phyloP scores from a whole-genome alignment of 2,113 vertebrate species.

The Lagopus muta region DNA sequence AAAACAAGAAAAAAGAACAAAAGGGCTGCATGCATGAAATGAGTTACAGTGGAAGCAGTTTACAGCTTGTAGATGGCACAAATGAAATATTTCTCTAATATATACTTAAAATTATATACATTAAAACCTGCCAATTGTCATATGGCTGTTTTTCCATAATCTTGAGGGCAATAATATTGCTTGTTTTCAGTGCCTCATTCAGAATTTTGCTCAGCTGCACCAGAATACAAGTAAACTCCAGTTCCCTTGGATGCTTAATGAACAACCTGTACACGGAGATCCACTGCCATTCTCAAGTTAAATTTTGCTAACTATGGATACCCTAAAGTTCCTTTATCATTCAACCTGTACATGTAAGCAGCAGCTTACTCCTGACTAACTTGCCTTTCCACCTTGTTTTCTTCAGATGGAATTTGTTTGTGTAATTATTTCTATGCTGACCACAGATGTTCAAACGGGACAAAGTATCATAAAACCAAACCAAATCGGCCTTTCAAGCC shows the following conservation, averaged over 20 bases:
- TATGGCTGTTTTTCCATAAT: not conserved
- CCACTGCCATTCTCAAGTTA: not conserved
- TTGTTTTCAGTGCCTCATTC: not conserved
- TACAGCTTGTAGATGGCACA: conserved; percentile 21
- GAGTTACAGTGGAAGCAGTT: conserved; percentile 19
- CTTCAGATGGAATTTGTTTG: not conserved
- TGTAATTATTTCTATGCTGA: not conserved
- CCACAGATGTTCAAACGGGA: not conserved
- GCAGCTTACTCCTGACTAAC: not conserved
- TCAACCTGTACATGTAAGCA: not conserved
- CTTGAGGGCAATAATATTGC: not conserved
- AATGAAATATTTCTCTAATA: conserved; percentile 25
- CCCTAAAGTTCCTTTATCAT: not conserved
- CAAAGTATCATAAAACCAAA: not conserved
- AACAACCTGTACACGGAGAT: not conserved
- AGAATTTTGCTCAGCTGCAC: not conserved
- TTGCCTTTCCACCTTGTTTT: not conserved
- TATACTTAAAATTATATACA: not conserved
- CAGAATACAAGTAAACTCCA: not conserved
- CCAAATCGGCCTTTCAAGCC: not conserved
- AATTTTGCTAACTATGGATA: not conserved
- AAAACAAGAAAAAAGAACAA: not conserved
- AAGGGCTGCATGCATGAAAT: conserved; percentile 14
- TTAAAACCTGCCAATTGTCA: not conserved
- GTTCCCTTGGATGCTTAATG: not conserved